These are phyloP conservation scores for Dinocampus coccinellae DNA, from an alignment of 2,888 invertebrate genomes.

Conservation along the genomic window DNA sequence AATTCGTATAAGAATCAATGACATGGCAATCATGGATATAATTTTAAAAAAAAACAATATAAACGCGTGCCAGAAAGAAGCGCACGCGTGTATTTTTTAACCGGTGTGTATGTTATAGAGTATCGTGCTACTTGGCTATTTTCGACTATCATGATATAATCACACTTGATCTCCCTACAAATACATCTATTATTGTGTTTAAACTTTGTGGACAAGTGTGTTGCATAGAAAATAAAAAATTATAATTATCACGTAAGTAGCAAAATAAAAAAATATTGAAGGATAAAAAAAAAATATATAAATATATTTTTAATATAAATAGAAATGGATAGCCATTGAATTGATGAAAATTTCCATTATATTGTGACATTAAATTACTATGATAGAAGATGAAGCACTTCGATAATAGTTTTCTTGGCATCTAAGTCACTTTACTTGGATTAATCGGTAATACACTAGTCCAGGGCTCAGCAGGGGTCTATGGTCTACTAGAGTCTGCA, in stretches of 20 bases:
- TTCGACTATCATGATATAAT: slow-evolving; percentile 51
- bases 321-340: too few relatives aligned
- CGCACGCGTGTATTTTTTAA: slow-evolving; percentile 60
- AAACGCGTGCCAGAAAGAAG: slow-evolving; percentile 62
- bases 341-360: background rate
- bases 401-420: background rate
- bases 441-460: slow-evolving; percentile 51
- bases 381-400: background rate
- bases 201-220: background rate
- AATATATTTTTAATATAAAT: too few relatives aligned
- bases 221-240: background rate
- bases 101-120: slow-evolving; percentile 44
- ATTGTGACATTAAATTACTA: background rate
- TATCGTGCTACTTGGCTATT: slow-evolving; percentile 52
- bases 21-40: slow-evolving; percentile 29
- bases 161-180: slow-evolving; percentile 38
- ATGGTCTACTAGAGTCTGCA: too few relatives aligned
- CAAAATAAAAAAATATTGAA: too few relatives aligned
- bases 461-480: slow-evolving; percentile 52
- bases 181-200: background rate
- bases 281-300: too few relatives aligned
- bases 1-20: too few relatives aligned
- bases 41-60: slow-evolving; percentile 43
- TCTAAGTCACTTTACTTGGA: slow-evolving; percentile 42
- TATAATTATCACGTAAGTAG: background rate